Evolutionary conservation across 2,888 invertebrate genomes (phyloP).

Genomic region (Amblyteles armatorius): DNA sequence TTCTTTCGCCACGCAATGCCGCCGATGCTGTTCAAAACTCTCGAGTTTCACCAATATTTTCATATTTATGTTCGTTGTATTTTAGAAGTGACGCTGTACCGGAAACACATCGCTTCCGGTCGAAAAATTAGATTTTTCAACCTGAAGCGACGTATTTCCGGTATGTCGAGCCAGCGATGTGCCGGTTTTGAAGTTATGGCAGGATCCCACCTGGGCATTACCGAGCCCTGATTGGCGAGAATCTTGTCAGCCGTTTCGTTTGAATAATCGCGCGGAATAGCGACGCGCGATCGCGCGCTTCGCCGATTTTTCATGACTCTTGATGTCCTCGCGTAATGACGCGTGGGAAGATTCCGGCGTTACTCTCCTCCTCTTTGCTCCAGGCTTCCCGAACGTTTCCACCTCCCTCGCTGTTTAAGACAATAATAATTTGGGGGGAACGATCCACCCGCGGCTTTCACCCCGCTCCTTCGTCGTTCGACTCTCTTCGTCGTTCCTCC

Average conservation of each 20-base stretch:
- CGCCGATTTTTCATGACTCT: conserved; percentile 82
- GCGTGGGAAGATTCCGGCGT: conserved; percentile 76
- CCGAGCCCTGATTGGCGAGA: conserved; percentile 80
- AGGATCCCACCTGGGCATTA: conserved; percentile 74
- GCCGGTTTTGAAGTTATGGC: background rate
- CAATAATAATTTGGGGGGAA: conserved; percentile 71
- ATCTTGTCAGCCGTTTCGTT: conserved; percentile 83
- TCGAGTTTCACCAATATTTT: conserved; percentile 19
- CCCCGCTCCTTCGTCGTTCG: conserved; percentile 53
- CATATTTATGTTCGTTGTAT: conserved; percentile 15
- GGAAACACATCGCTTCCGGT: background rate
- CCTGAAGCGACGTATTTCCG: too few species aligned
- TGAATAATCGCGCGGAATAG: conserved; percentile 79
- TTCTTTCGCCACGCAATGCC: conserved; percentile 32
- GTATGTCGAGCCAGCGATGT: background rate
- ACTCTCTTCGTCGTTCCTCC: conserved; percentile 61
- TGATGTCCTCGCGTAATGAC: conserved; percentile 81
- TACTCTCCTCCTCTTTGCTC: conserved; percentile 28
- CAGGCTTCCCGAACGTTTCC: conserved; percentile 55
- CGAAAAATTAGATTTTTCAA: background rate
- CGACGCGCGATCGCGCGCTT: conserved; percentile 72
- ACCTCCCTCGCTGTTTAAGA: conserved; percentile 69
- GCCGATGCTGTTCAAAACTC: conserved; percentile 42
- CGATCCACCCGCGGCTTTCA: conserved; percentile 66
- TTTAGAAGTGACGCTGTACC: background rate